Evolutionary conservation across 2,888 invertebrate species (phyloP), one percentile per base, ranked within the genome.

Genomic region (Hyposoter dolosus): DNA sequence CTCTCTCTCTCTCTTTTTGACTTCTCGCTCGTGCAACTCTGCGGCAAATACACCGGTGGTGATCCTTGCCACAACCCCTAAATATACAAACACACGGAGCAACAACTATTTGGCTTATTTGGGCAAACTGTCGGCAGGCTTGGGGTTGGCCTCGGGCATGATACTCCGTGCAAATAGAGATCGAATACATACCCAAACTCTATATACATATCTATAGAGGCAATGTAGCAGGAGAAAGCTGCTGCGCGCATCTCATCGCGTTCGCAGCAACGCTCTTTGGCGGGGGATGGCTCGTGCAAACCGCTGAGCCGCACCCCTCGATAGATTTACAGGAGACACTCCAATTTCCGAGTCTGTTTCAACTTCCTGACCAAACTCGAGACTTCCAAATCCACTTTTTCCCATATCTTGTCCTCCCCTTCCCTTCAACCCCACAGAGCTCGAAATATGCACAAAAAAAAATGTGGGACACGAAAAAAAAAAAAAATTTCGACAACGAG

Each of bases 131-230:
- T 88, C 89, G 90, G 88, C 88, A 87, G 79, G 15, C 56, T 32
- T 23, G 75, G 35, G 45, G 43, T 56, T 60, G 15, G 35, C 71
- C 60, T 63, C 63, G 47, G 75, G 75, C 88, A 83, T 84, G 86
- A 90, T 89, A 90, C 88, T 87, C 89, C 87, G 89, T 86, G 91
- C 90, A 91, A 92, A 91, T 89, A 90, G 88, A 88, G 88, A 88
- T 89, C 84, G 81, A 89, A 69, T 40, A 40, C 53, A 53, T 66
- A 60, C 10, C n/a, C 28, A 19, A 19, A 56, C 3, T 32, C 9
- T 50, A 40, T 53, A 53, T 43, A 53, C 19, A 40, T 19, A 56
- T 40, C 5, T 23, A 4, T 35, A 4, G 5, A 35, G 35, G 5
- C 35, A 35, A 50, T 47, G n/a, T 45, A 12, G 23, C 23, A 68